Conservation (phyloP, 2,113 vertebrate species). For the Colius striatus region DNA sequence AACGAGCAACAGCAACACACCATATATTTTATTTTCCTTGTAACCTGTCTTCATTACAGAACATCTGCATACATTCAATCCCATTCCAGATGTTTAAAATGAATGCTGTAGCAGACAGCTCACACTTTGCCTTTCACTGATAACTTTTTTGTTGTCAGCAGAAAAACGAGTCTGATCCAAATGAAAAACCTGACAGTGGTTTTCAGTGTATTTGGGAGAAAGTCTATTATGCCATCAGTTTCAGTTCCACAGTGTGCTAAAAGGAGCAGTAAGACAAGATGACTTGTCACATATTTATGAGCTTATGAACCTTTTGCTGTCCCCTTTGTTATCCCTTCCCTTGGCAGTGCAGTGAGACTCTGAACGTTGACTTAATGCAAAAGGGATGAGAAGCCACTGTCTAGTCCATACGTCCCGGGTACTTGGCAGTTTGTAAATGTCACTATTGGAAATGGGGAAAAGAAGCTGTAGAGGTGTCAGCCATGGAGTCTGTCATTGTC, state of each 20-base stretch:
- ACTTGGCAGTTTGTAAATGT: conserved; percentile 35
- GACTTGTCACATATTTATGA: conserved; percentile 55
- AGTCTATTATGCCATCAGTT: conserved; percentile 20
- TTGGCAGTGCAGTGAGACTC: neutral
- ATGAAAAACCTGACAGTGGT: neutral
- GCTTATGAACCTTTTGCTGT: conserved; percentile 38
- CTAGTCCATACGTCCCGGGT: neutral
- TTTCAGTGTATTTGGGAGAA: neutral
- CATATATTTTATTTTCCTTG: conserved; percentile 58
- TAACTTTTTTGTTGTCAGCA: conserved; percentile 21
- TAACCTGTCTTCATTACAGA: conserved; percentile 61
- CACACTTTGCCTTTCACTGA: neutral
- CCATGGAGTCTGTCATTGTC: conserved; percentile 43
- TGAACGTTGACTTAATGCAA: conserved; percentile 1
- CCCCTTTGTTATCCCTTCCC: conserved; percentile 58
- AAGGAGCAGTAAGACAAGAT: conserved; percentile 46
- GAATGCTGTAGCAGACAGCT: neutral
- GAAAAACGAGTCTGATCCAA: conserved; percentile 39
- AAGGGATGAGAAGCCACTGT: neutral
- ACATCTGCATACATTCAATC: conserved; percentile 26
- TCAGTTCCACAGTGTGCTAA: neutral
- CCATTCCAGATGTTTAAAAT: conserved; percentile 40
- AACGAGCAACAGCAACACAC: conserved; percentile 50
- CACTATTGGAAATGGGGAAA: neutral
- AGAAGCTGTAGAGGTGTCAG: neutral